These are phyloP conservation scores for Ibidorhyncha struthersii DNA, from an alignment of 2,113 vertebrate species.

Conservation along the genomic window DNA sequence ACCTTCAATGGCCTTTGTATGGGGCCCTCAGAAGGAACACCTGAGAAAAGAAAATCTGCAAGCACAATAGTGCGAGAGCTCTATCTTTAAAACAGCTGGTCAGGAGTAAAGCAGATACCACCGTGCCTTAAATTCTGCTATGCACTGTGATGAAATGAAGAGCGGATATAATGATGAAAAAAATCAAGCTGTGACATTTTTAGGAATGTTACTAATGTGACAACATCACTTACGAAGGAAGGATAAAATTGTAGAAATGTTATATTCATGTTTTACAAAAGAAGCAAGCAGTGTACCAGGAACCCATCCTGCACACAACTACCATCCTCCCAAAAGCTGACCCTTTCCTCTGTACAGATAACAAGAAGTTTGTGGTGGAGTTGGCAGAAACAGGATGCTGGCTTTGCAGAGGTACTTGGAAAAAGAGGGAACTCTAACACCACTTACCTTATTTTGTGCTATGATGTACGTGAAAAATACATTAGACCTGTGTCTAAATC, in stretches of 20 bases:
- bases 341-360: not conserved
- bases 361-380: not conserved
- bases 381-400: not conserved
- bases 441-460: not conserved
- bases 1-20: not conserved
- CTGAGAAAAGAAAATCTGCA: not conserved
- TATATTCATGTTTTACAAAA: not conserved
- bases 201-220: not conserved
- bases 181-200: not conserved
- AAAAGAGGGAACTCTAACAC: not conserved
- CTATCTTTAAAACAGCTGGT: not conserved
- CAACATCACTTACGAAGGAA: not conserved
- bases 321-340: not conserved
- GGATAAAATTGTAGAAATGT: not conserved
- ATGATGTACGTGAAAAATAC: not conserved
- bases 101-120: not conserved
- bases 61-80: not conserved
- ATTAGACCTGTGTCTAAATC: not conserved
- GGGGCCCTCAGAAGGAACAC: not conserved
- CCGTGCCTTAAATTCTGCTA: not conserved
- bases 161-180: not conserved
- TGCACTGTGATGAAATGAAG: not conserved
- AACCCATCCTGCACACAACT: not conserved
- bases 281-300: not conserved
- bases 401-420: not conserved